A percentile compares a stretch with the other conserved stretches of the same genome.
phyloP scores from a whole-genome alignment of 2,113 vertebrate species.

The Ptychochromis oligacanthus region DNA sequence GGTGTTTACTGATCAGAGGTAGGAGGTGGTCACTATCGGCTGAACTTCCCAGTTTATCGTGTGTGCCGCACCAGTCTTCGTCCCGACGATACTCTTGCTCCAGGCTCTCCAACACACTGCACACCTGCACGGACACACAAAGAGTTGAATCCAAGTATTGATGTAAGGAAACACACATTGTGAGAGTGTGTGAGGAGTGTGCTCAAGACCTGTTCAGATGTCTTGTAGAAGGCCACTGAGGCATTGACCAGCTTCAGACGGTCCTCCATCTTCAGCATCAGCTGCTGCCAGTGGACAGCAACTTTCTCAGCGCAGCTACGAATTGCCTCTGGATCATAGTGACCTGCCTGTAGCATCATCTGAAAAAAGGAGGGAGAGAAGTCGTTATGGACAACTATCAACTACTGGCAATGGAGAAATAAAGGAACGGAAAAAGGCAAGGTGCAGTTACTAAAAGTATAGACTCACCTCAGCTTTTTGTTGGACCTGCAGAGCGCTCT shows the following conservation, averaged over 20 bases:
- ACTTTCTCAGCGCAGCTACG: slow-evolving; percentile 95
- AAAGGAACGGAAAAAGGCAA: background rate
- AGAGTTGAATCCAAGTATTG: background rate
- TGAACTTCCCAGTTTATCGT: slow-evolving; percentile 90
- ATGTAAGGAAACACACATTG: no score
- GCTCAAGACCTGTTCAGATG: slow-evolving; percentile 91
- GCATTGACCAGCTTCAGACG: slow-evolving; percentile 97
- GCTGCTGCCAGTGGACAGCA: slow-evolving; percentile 97
- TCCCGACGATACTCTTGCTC: slow-evolving; percentile 97
- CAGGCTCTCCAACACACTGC: slow-evolving; percentile 95
- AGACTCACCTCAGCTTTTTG: slow-evolving; percentile 89
- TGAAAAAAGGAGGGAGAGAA: background rate
- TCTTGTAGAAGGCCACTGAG: slow-evolving; percentile 98
- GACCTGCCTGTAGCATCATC: slow-evolving; percentile 90
- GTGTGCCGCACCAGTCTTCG: slow-evolving; percentile 96
- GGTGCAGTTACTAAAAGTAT: background rate
- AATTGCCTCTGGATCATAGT: slow-evolving; percentile 94
- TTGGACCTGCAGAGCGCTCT: slow-evolving; percentile 97
- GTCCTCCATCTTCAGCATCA: slow-evolving; percentile 99
- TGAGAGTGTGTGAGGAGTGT: fast-evolving
- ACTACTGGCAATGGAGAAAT: background rate
- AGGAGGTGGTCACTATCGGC: slow-evolving; percentile 93
- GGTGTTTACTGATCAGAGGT: slow-evolving; percentile 96
- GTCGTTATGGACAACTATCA: background rate
- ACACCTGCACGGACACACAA: slow-evolving; percentile 82